phyloP scores from a whole-genome alignment of 1,140 invertebrate genomes.

The Drosophila sucinea region DNA sequence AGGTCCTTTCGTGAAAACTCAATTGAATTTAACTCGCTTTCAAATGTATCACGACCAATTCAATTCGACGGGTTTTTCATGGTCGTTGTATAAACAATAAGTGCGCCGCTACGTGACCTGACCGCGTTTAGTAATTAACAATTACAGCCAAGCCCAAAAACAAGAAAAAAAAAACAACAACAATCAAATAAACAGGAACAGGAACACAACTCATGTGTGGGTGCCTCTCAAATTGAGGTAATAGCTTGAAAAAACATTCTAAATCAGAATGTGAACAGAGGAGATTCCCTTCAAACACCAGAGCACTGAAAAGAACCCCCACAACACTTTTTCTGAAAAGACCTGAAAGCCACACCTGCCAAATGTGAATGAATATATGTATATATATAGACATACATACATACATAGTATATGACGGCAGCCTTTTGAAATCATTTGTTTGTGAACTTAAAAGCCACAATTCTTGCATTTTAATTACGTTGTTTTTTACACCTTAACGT shows the following conservation, averaged over 20 bases:
- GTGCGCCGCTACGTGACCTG: conserved; percentile 54
- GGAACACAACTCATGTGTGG: conserved; percentile 37
- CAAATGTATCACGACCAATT: conserved; percentile 5
- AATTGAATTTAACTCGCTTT: conserved; percentile 2
- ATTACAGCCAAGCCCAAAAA: conserved; percentile 42
- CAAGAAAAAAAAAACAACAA: not conserved
- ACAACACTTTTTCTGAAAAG: not conserved
- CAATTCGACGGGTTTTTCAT: conserved; percentile 8
- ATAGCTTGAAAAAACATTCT: conserved; percentile 50
- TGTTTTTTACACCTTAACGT: conserved; percentile 75
- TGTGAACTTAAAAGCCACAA: conserved; percentile 26
- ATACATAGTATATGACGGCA: conserved; percentile 46
- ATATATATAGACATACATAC: not conserved
- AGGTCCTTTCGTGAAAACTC: not conserved
- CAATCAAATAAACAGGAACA: conserved; percentile 26
- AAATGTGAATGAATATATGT: not conserved
- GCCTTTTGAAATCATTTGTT: conserved; percentile 30
- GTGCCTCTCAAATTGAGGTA: conserved; percentile 59
- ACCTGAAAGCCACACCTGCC: not conserved
- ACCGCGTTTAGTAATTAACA: conserved; percentile 70
- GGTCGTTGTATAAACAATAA: conserved; percentile 47
- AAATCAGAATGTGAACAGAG: not conserved
- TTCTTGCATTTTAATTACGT: conserved; percentile 69
- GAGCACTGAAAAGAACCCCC: conserved; percentile 23
- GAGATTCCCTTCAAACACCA: conserved; percentile 29